Evolutionary conservation across 2,888 invertebrate genomes (phyloP).

Genomic region (Caenorhabditis drosophilae): DNA sequence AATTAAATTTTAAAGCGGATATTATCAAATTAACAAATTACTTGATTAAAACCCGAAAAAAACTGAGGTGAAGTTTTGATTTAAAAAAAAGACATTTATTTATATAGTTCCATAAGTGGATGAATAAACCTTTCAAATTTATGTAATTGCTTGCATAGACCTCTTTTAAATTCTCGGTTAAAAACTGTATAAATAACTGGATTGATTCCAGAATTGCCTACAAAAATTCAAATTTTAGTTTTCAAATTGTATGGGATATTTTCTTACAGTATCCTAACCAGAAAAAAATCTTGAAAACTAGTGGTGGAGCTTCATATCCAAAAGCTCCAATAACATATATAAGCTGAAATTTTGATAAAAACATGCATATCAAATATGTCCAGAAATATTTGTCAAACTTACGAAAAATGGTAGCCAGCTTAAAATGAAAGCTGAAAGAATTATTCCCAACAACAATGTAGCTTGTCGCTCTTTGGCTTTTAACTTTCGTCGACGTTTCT

Average conservation of each 20-base stretch:
- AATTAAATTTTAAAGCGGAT: too few relatives aligned
- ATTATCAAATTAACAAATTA: too few relatives aligned
- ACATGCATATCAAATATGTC: too few relatives aligned
- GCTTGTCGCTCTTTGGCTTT: constrained; percentile 82
- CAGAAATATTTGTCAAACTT: constrained; percentile 43
- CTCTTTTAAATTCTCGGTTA: constrained; percentile 68
- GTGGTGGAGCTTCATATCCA: constrained; percentile 65
- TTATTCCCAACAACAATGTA: constrained; percentile 91
- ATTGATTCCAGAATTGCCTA: constrained; percentile 67
- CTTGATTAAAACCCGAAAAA: too few relatives aligned
- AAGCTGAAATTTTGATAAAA: constrained; percentile 67
- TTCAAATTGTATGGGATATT: constrained; percentile 35
- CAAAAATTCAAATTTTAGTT: constrained; percentile 20
- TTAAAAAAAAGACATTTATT: constrained; percentile 11
- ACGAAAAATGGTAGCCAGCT: constrained; percentile 97
- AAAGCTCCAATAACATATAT: constrained; percentile 71
- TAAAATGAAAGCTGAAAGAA: constrained; percentile 97
- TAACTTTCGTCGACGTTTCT: constrained; percentile 47
- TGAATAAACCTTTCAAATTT: constrained; percentile 45
- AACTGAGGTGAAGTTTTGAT: too few relatives aligned
- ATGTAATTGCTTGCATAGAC: constrained; percentile 63
- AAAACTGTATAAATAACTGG: constrained; percentile 68
- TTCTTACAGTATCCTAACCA: constrained; percentile 96
- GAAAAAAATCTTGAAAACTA: constrained; percentile 68
- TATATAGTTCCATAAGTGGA: constrained; percentile 38